Base-by-base conservation (phyloP, 1,140 invertebrate genomes). In the Tetranychus urticae region DNA sequence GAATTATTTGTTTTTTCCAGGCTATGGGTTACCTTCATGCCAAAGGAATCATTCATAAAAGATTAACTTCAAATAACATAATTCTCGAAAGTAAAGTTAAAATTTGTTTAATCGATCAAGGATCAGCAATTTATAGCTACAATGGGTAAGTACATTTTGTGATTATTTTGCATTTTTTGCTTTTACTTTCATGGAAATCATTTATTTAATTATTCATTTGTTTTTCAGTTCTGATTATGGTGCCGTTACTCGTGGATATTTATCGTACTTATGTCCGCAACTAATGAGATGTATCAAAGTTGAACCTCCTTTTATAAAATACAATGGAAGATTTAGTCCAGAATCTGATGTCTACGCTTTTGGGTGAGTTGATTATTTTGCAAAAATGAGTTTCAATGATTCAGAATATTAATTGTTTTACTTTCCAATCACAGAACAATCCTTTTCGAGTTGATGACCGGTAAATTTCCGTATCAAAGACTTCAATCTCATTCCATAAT, bases 1-100 rank as follows among this genome's bases (percentile, higher is more conserved):
- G 23, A 23, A 23, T 23, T 23, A 23, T 23, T 23, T 23, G 23
- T 23, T 46, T 62, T 58, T 13, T n/a, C 1, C 52, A 65, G 62
- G 94, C 85, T 72, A 97, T 98, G 89, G 92, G 88, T 33, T 99
- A 98, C 76, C 77, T 99, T 61, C 96, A 99, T 77, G 90, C 91
- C 36, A 81, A 90, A 67, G 88, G 88, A 61, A 98, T 99, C 67
- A 80, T 97, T 58, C 96, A 99, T 75, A 97, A 97, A 74, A 92
- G 98, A 77, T 77, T 99, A 66, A 93, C 94, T 72, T 92, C 86
- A 60, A 97, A 97, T 75, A 99, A 99, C 74, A 92, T 99, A 67
- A 99, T 99, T 75, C 77, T 97, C 61, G 91, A 97, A 75, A 92
- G 88, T 73, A 71, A 72, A 64, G 74, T 74, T 33, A 72, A 74